A percentile compares a stretch with the other conserved stretches of the same genome.
These are phyloP conservation scores for Drosophila lowei DNA, from an alignment of 1,140 invertebrate species.

Conservation along the genomic window DNA sequence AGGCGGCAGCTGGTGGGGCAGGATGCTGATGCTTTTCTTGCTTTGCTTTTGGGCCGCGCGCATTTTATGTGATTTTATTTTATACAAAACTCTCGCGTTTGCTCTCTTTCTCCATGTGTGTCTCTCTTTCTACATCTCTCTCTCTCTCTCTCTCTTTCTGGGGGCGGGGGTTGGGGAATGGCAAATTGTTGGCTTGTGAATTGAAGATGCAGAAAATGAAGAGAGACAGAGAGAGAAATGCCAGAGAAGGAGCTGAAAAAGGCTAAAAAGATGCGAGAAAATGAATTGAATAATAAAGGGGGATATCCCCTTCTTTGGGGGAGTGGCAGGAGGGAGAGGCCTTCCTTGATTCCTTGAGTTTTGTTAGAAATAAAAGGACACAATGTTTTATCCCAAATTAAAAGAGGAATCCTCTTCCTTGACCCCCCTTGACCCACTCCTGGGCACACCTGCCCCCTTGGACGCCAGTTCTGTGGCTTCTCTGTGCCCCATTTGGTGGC, in stretches of 20 bases:
- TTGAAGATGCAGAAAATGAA: slow-evolving; percentile 28
- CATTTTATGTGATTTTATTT: slow-evolving; percentile 80
- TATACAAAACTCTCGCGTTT: slow-evolving; percentile 56
- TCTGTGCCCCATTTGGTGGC: background rate
- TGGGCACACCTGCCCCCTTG: too few species aligned
- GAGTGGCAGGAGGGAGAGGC: too few species aligned
- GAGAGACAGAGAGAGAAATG: slow-evolving; percentile 1
- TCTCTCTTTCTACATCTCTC: slow-evolving; percentile 14
- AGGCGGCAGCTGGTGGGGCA: slow-evolving; percentile 28
- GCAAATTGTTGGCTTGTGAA: slow-evolving; percentile 71
- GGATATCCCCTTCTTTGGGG: too few species aligned
- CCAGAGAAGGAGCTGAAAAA: background rate
- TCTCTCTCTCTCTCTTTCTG: slow-evolving; percentile 18
- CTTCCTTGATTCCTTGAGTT: too few species aligned
- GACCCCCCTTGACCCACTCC: too few species aligned
- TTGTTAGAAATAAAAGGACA: too few species aligned
- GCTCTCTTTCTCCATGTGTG: slow-evolving; percentile 22
- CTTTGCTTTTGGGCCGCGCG: slow-evolving; percentile 54
- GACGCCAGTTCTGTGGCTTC: too few species aligned
- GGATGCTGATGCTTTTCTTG: slow-evolving; percentile 54
- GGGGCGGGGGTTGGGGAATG: slow-evolving; percentile 6
- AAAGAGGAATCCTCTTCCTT: too few species aligned
- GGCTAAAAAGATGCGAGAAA: too few species aligned
- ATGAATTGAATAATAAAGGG: too few species aligned
- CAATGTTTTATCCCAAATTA: too few species aligned